These are phyloP conservation scores for Redunca redunca DNA, from an alignment of 2,113 vertebrate genomes.

Conservation along the genomic window DNA sequence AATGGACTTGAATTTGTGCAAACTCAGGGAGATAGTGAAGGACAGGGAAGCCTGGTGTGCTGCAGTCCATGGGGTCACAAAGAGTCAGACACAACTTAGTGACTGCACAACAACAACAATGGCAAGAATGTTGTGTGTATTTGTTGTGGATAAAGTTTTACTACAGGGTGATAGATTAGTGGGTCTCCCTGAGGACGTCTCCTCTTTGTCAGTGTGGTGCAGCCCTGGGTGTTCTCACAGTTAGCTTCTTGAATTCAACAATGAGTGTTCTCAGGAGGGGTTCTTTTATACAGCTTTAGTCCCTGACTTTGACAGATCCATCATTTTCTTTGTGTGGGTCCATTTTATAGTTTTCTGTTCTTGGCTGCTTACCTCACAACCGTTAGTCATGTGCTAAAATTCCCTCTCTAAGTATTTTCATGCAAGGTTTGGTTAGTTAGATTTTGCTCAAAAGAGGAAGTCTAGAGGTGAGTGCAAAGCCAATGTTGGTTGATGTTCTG, in stretches of 20 bases:
- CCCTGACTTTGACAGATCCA: neutral
- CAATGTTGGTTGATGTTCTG: neutral
- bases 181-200: neutral
- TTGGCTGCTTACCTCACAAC: neutral
- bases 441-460: neutral
- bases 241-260: neutral
- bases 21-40: neutral
- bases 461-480: neutral
- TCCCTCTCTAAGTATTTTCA: neutral
- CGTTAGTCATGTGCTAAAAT: neutral
- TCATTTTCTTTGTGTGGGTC: neutral
- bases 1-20: neutral
- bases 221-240: neutral
- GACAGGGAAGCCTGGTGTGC: neutral
- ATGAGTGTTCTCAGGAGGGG: neutral
- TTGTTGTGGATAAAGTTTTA: neutral
- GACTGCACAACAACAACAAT: neutral
- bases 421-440: neutral
- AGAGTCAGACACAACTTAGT: neutral
- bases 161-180: rapidly evolving
- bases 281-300: neutral
- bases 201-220: neutral
- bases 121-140: neutral
- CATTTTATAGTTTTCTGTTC: neutral
- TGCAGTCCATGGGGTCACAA: neutral